Percentiles rank a stretch among this genome's conserved stretches.
phyloP scores from a whole-genome alignment of 1,140 invertebrate species.

The Heliconius hermathena region DNA sequence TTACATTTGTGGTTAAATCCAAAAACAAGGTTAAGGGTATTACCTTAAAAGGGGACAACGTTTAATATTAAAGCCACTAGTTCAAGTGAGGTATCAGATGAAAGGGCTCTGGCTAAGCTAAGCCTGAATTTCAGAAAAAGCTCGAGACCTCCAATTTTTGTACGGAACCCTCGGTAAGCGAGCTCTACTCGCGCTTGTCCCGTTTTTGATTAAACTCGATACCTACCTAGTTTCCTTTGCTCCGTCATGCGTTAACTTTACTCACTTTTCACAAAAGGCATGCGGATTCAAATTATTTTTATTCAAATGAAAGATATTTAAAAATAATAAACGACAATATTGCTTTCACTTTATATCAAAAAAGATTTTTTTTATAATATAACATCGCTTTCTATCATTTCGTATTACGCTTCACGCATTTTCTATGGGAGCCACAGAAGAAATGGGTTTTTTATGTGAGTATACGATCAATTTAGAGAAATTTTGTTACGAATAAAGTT shows the following conservation, averaged over 20 bases:
- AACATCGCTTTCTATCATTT: neutral
- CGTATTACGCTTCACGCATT: neutral
- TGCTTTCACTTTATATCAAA: constrained; percentile 1
- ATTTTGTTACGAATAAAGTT: neutral
- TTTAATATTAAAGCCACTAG: too few species aligned
- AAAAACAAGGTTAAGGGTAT: too few species aligned
- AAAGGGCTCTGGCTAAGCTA: too few species aligned
- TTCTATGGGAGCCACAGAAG: neutral
- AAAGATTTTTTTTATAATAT: neutral
- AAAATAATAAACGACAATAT: neutral
- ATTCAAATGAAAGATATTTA: neutral
- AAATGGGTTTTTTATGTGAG: neutral
- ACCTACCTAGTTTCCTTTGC: neutral
- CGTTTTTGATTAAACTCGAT: neutral
- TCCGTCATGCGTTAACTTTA: neutral
- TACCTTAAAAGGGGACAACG: too few species aligned
- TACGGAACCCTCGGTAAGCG: too few species aligned
- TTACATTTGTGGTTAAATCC: too few species aligned
- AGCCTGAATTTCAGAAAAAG: too few species aligned
- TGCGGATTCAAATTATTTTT: neutral
- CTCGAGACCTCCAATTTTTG: too few species aligned
- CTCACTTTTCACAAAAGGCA: neutral
- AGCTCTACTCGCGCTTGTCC: too few species aligned
- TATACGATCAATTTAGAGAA: neutral
- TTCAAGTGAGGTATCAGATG: too few species aligned